phyloP scores from a whole-genome alignment of 2,888 invertebrate genomes.

The Hemaris fuciformis region DNA sequence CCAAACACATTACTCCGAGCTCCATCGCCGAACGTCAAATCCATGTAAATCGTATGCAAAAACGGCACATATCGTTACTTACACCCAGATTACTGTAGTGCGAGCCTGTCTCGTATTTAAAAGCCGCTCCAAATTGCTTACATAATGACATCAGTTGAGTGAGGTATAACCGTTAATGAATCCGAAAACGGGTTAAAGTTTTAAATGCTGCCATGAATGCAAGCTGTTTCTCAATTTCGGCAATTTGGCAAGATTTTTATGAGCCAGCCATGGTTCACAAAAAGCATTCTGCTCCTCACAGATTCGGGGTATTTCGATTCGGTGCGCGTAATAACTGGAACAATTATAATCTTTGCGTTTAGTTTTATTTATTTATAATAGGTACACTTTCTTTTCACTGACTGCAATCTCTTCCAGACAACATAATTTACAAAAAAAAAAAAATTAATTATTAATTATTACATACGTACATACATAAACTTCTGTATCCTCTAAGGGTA shows the following conservation, averaged over 20 bases:
- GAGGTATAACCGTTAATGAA: slow-evolving; percentile 76
- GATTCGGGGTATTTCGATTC: too few species aligned
- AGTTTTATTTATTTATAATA: too few species aligned
- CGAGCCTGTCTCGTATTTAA: slow-evolving; percentile 37
- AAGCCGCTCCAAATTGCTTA: slow-evolving; percentile 64
- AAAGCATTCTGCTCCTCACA: neutral
- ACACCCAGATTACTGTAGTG: neutral
- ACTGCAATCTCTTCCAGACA: too few species aligned
- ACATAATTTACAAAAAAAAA: too few species aligned
- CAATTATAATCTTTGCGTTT: too few species aligned
- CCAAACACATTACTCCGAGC: neutral
- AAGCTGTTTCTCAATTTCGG: slow-evolving; percentile 76
- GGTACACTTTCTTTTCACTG: too few species aligned
- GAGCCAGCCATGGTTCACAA: slow-evolving; percentile 18
- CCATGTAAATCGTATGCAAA: neutral
- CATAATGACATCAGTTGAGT: slow-evolving; percentile 72
- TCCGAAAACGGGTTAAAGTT: slow-evolving; percentile 75
- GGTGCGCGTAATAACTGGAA: too few species aligned
- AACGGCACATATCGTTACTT: neutral
- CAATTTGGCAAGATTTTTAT: slow-evolving; percentile 69
- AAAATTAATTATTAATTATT: too few species aligned
- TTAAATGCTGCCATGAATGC: slow-evolving; percentile 72
- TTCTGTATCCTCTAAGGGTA: too few species aligned
- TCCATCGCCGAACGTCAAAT: neutral
- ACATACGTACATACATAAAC: too few species aligned